These are phyloP conservation scores for Lophura swinhoii DNA, from an alignment of 2,797 vertebrate species.

Conservation along the genomic window DNA sequence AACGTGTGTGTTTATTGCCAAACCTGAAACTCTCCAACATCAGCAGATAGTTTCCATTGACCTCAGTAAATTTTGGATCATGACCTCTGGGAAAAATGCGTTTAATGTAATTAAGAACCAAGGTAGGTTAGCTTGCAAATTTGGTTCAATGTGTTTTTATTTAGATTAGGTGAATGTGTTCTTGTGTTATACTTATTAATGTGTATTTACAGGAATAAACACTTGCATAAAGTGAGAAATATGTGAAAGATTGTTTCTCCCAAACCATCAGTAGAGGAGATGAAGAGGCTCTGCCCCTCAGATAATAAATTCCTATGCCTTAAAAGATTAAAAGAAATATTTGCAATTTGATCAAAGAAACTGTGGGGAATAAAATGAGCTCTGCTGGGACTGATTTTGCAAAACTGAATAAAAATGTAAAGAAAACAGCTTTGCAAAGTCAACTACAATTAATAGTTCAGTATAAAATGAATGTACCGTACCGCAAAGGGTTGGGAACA, in stretches of 20 bases:
- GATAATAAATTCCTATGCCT: conserved; percentile 37
- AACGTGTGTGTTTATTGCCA: background rate
- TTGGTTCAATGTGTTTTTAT: conserved; percentile 46
- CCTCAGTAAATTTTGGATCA: conserved; percentile 15
- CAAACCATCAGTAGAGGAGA: background rate
- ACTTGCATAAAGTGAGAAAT: conserved; percentile 20
- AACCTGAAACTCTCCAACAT: background rate
- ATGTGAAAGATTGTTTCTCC: background rate
- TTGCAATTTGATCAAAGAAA: conserved; percentile 62
- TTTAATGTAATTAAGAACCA: conserved; percentile 4
- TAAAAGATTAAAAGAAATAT: conserved; percentile 66
- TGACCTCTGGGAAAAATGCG: conserved; percentile 8
- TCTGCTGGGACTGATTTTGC: background rate
- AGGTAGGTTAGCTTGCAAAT: conserved; percentile 18
- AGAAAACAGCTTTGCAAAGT: conserved; percentile 62
- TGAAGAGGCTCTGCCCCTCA: background rate
- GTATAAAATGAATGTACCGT: conserved; percentile 26
- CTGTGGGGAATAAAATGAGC: conserved; percentile 47
- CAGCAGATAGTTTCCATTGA: conserved; percentile 9
- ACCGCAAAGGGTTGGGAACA: background rate
- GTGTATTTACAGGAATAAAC: conserved; percentile 2
- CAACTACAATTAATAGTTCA: conserved; percentile 61
- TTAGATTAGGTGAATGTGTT: conserved; percentile 29
- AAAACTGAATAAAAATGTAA: conserved; percentile 44
- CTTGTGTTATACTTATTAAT: background rate